Conservation (phyloP, 2,113 vertebrate species). For the Uria aalge region DNA sequence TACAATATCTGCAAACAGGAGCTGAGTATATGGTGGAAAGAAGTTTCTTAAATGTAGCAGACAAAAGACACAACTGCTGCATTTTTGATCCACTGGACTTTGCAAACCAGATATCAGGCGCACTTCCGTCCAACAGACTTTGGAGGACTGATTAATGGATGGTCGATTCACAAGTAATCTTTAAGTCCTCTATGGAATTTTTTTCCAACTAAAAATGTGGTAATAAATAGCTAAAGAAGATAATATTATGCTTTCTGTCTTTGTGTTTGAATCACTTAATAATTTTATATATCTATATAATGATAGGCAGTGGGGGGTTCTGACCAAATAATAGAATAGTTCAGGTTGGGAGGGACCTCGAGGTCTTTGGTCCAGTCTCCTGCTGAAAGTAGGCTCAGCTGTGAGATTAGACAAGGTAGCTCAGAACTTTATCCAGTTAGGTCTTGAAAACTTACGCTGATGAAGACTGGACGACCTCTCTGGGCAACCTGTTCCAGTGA, state of each 20-base stretch:
- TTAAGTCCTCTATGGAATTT: background rate
- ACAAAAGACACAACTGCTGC: background rate
- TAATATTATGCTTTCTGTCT: background rate
- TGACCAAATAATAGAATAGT: background rate
- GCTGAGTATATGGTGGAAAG: background rate
- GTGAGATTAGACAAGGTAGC: background rate
- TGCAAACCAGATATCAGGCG: background rate
- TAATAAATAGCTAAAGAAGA: background rate
- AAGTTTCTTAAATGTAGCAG: background rate
- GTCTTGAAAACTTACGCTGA: background rate
- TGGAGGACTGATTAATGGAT: background rate
- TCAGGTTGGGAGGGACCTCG: background rate
- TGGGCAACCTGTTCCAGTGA: background rate
- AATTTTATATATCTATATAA: background rate
- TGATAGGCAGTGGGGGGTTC: background rate
- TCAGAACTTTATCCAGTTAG: background rate
- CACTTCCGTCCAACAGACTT: background rate
- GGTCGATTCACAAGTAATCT: background rate
- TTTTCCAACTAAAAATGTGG: background rate
- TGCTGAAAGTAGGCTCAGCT: background rate
- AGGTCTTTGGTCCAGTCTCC: background rate
- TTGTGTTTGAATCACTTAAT: background rate
- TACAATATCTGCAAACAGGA: background rate
- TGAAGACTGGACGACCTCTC: background rate
- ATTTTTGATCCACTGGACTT: background rate